Conservation (phyloP, 1,140 invertebrate genomes). For the Aricia agestis region DNA sequence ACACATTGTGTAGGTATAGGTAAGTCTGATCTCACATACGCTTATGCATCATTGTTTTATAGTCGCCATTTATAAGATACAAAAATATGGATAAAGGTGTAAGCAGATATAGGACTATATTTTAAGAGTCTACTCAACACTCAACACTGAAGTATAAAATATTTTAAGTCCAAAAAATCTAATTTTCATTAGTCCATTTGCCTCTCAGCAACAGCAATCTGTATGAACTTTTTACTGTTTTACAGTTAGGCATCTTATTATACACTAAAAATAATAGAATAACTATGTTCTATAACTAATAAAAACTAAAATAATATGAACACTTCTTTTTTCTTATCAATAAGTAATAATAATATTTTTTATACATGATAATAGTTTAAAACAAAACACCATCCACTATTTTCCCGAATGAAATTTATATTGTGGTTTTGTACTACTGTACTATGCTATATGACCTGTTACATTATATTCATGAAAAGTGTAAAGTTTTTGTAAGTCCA, state of each 20-base stretch:
- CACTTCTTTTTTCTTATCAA: conserved; percentile 60
- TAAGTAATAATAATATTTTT: conserved; percentile 11
- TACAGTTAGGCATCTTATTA: conserved; percentile 48
- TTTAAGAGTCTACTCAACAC: neutral
- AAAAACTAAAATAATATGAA: conserved; percentile 73
- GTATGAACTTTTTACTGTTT: conserved; percentile 55
- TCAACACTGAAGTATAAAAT: neutral
- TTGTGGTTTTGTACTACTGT: neutral
- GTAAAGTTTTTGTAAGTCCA: no score
- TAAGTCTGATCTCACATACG: no score
- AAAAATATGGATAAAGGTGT: neutral
- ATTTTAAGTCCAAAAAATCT: neutral
- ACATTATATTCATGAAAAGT: no score
- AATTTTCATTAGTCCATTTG: conserved; percentile 8
- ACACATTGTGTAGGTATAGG: no score
- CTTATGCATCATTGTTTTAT: no score
- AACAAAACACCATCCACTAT: neutral
- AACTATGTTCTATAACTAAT: conserved; percentile 40
- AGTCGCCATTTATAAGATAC: no score
- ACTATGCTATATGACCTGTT: neutral
- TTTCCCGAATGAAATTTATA: neutral
- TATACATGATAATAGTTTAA: conserved; percentile 10
- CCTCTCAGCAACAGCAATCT: neutral
- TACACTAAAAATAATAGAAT: conserved; percentile 48
- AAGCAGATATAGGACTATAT: neutral